phyloP scores from a whole-genome alignment of 1,140 invertebrate genomes.

The Dysdera silvatica region DNA sequence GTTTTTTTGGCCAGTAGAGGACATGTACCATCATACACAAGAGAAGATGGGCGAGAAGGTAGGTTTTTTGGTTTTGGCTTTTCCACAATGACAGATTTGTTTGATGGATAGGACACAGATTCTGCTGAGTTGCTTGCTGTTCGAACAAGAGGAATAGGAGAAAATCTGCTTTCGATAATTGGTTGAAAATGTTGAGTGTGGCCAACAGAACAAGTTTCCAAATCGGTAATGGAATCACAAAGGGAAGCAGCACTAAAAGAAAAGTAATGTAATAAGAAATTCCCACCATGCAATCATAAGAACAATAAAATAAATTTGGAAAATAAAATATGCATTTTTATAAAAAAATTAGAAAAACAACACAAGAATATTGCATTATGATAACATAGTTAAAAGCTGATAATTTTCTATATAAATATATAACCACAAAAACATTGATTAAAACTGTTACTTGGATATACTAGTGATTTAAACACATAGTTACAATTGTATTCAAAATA shows the following conservation, averaged over 20 bases:
- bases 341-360: too few relatives aligned
- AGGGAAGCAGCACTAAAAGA: conserved; percentile 21
- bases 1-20: neutral
- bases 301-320: neutral
- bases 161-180: neutral
- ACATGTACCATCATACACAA: conserved; percentile 4
- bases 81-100: conserved; percentile 1
- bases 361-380: too few relatives aligned
- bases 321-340: neutral
- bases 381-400: too few relatives aligned
- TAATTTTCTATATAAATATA: too few relatives aligned
- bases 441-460: too few relatives aligned
- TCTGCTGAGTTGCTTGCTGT: conserved; percentile 18
- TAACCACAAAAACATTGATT: too few relatives aligned
- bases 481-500: neutral
- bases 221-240: conserved; percentile 24
- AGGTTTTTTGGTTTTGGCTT: neutral
- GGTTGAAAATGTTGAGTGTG: conserved; percentile 9
- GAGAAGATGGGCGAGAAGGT: conserved; percentile 8
- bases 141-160: neutral
- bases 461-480: too few relatives aligned
- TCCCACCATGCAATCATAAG: neutral
- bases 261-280: neutral
- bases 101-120: conserved; percentile 2
- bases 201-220: conserved; percentile 18